phyloP scores from a whole-genome alignment of 2,113 vertebrate genomes.

The Thryonomys swinderianus region DNA sequence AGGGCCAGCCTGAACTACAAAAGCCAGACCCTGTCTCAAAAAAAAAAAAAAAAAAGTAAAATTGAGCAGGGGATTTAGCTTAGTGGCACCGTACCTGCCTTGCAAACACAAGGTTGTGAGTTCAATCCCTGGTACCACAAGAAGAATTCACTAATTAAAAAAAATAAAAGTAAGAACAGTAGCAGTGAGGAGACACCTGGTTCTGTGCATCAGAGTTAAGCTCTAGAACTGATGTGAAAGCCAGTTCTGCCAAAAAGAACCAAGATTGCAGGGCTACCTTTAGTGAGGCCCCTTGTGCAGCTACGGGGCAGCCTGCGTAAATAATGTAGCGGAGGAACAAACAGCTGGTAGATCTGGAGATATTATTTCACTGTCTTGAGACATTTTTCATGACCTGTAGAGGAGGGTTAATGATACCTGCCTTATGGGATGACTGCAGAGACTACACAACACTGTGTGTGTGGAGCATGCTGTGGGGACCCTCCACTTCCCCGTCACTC shows the following conservation, averaged over 20 bases:
- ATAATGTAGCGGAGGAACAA: neutral
- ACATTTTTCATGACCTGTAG: neutral
- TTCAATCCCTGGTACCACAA: no score
- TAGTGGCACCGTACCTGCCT: no score
- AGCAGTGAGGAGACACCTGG: neutral
- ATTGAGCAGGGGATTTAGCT: neutral
- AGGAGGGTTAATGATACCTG: neutral
- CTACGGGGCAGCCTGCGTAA: accelerated
- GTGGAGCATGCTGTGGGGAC: neutral
- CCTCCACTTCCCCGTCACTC: neutral
- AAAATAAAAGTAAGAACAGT: no score
- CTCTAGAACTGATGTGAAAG: neutral
- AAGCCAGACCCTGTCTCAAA: no score
- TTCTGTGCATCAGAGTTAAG: neutral
- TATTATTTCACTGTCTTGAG: neutral
- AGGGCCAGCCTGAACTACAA: no score
- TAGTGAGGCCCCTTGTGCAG: neutral
- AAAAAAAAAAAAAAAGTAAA: no score
- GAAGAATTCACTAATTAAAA: neutral
- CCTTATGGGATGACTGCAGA: no score
- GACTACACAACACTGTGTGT: neutral
- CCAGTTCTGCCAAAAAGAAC: neutral
- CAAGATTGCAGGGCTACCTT: neutral
- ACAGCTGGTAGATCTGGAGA: neutral
- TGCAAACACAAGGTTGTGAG: no score